Percentiles rank a stretch among this genome's conserved stretches.
These are phyloP conservation scores for Erebia epiphron DNA, from an alignment of 2,888 invertebrate genomes.

Conservation along the genomic window DNA sequence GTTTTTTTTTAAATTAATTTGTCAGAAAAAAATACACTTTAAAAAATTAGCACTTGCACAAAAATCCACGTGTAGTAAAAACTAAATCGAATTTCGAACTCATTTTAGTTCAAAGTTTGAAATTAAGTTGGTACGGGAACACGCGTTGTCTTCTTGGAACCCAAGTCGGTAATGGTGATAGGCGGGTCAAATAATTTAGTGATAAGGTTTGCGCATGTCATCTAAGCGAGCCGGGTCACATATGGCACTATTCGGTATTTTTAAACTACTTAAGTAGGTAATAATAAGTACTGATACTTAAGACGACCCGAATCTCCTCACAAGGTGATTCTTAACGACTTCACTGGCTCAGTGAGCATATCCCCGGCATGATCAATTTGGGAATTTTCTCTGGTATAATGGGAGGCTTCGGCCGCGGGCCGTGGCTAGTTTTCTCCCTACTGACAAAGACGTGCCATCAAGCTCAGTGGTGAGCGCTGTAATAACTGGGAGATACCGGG, in stretches of 20 bases:
- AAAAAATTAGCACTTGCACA: slow-evolving; percentile 22
- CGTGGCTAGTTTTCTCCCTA: too few relatives aligned
- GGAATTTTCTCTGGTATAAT: too few relatives aligned
- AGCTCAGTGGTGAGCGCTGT: too few relatives aligned
- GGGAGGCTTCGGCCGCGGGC: too few relatives aligned
- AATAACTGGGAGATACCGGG: too few relatives aligned
- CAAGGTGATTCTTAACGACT: too few relatives aligned
- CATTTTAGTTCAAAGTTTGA: slow-evolving; percentile 9
- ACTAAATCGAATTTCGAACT: slow-evolving; percentile 3
- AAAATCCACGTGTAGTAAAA: slow-evolving; percentile 1
- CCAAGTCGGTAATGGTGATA: slow-evolving; percentile 50
- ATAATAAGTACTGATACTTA: not conserved
- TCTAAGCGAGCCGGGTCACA: slow-evolving; percentile 37
- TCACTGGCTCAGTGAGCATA: too few relatives aligned
- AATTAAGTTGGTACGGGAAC: slow-evolving; percentile 19
- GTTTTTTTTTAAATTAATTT: not conserved
- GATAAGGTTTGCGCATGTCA: slow-evolving; percentile 71
- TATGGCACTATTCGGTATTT: slow-evolving; percentile 28
- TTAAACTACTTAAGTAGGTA: slow-evolving; percentile 4
- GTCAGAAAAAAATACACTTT: not conserved
- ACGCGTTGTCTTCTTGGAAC: slow-evolving; percentile 44
- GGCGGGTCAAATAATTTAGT: slow-evolving; percentile 54
- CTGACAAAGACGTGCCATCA: too few relatives aligned
- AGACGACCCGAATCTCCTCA: not conserved
- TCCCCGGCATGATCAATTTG: too few relatives aligned